Conservation (phyloP, 2,888 invertebrate species). For the Hipparchia sbordonii region DNA sequence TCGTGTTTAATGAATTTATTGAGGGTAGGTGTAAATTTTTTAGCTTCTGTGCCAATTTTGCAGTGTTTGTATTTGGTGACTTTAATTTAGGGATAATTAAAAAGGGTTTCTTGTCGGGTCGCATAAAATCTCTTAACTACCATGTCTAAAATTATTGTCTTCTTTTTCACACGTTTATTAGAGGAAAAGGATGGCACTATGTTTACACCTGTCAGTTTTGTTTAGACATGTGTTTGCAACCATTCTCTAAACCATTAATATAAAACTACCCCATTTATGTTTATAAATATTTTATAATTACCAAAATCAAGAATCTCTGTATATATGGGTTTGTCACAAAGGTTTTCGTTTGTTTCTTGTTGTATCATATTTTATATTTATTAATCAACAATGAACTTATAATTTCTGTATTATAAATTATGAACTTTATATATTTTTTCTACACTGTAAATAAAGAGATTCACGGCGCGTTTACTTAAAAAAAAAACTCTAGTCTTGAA, state of each 20-base stretch:
- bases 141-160: no score
- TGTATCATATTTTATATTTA: conserved; percentile 3
- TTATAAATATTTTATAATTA: neutral
- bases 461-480: conserved; percentile 74
- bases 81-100: no score
- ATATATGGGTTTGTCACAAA: conserved; percentile 2
- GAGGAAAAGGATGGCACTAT: neutral
- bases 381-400: neutral
- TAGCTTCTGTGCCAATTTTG: conserved; percentile 60
- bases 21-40: conserved; percentile 7
- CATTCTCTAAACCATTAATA: neutral
- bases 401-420: neutral
- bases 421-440: neutral
- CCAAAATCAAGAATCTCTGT: conserved; percentile 1
- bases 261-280: neutral
- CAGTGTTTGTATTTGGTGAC: conserved; percentile 54
- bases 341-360: neutral
- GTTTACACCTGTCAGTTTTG: no score
- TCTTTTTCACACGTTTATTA: no score
- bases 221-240: no score
- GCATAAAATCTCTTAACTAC: no score
- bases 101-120: no score
- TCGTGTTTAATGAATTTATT: neutral
- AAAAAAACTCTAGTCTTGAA: conserved; percentile 72
- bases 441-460: conserved; percentile 52